Evolutionary conservation across 1,140 invertebrate species (phyloP), one percentile per base, ranked within the genome.

Genomic region (Matsumurasca onukii): DNA sequence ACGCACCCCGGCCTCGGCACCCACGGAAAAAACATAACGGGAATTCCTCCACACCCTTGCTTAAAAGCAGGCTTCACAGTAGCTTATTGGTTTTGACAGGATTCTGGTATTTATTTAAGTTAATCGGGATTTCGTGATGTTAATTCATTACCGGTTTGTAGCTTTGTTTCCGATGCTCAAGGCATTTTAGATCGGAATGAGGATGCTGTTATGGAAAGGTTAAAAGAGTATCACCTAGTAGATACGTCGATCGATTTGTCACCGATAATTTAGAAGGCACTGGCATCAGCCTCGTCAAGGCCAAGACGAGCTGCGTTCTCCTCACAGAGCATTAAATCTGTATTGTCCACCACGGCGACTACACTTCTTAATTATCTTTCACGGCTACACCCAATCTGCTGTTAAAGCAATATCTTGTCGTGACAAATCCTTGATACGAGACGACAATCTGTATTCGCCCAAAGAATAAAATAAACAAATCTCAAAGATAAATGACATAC

Each of bases 181-280:
- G n/a, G n/a, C n/a, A n/a, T n/a, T n/a, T n/a, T n/a, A n/a, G n/a
- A n/a, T n/a, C n/a, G n/a, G n/a, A n/a, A n/a, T n/a, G n/a, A n/a
- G n/a, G n/a, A n/a, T n/a, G n/a, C n/a, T n/a, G n/a, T n/a, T n/a
- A n/a, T n/a, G n/a, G n/a, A n/a, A n/a, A n/a, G n/a, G n/a, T n/a
- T n/a, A n/a, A n/a, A n/a, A n/a, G n/a, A n/a, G n/a, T n/a, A 39
- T 9, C 34, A 22, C 49, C 12, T 12, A 17, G 12, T 52, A 22
- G 49, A 52, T 22, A 52, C 49, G 49, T 15, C 5, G 20, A 12
- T 61, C 24, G 57, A 61, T 61, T 29, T 22, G 27, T 61, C 27
- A 61, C 57, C 57, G 20, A 31, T 31, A 61, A 61, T 61, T 61
- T 12, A 27, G 20, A 52, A 52, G 57, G 24, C 57, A 27, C 20